These are phyloP conservation scores for Hydractinia echinata DNA, from an alignment of 30 jellyfish, hydroid and myxozoan genomes.

Conservation along the genomic window DNA sequence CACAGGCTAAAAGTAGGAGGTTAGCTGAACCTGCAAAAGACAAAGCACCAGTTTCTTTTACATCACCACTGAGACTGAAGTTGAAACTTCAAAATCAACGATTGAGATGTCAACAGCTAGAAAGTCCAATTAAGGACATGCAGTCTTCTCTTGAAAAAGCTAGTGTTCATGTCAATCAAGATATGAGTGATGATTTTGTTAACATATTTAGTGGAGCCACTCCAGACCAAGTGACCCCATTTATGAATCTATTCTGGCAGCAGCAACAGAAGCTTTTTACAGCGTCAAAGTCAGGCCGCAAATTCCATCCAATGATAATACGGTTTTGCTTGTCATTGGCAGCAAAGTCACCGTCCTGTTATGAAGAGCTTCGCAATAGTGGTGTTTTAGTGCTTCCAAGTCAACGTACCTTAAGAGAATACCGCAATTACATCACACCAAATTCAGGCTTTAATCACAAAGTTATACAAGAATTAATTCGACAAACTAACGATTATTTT, in stretches of 20 bases:
- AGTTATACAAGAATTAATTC: no score
- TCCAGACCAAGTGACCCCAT: no score
- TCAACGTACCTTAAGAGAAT: slow-evolving; percentile 6
- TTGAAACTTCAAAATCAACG: slow-evolving; percentile 29
- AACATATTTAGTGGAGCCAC: no score
- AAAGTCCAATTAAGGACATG: no score
- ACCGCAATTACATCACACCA: no score
- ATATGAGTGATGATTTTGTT: no score
- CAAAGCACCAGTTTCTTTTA: slow-evolving; percentile 30
- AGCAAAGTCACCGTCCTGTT: slow-evolving; percentile 37
- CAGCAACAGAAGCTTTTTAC: slow-evolving; percentile 30
- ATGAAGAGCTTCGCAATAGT: slow-evolving; percentile 30
- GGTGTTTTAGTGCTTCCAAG: slow-evolving; percentile 28
- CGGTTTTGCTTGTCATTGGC: slow-evolving; percentile 40
- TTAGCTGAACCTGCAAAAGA: slow-evolving; percentile 30
- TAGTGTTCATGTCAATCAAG: no score
- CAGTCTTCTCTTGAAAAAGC: no score
- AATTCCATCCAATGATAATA: slow-evolving; percentile 48
- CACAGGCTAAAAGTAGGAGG: no score
- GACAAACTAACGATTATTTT: no score
- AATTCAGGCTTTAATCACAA: no score
- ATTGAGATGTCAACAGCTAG: slow-evolving; percentile 15
- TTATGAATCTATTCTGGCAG: slow-evolving; percentile 56
- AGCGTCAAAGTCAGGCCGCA: neutral
- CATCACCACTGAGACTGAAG: slow-evolving; percentile 4